Conservation (phyloP, 2,888 invertebrate genomes). For the Eupithecia subumbrata region DNA sequence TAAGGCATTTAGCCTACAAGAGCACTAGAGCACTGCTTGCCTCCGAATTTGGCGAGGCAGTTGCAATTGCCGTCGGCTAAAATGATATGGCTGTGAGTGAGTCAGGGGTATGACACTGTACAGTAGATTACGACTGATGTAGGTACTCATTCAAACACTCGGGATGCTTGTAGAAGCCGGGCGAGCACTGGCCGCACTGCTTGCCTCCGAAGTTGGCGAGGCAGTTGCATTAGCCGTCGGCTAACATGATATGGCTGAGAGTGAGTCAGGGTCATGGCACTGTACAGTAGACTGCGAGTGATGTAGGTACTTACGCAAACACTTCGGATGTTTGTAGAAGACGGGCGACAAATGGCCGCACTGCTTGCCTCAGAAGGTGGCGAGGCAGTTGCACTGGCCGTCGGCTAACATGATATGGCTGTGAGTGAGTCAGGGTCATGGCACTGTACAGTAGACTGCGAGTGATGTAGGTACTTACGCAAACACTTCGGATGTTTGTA, state of each 20-base stretch:
- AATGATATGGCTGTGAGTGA: background rate
- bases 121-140: background rate
- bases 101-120: background rate
- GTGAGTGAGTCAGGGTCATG: background rate
- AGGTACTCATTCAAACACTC: slow-evolving; percentile 89
- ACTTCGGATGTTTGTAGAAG: slow-evolving; percentile 95
- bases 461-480: slow-evolving; percentile 80
- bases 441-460: background rate
- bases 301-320: slow-evolving; percentile 85
- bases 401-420: background rate
- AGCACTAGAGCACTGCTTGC: slow-evolving; percentile 87
- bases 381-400: too few species aligned
- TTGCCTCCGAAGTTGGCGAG: too few species aligned
- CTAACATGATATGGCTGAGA: background rate
- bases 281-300: background rate
- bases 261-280: background rate
- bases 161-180: slow-evolving; percentile 96
- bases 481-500: slow-evolving; percentile 95
- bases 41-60: too few species aligned
- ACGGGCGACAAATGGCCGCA: slow-evolving; percentile 98
- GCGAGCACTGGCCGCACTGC: slow-evolving; percentile 94
- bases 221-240: too few species aligned
- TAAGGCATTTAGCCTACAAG: too few species aligned
- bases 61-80: too few species aligned
- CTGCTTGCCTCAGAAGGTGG: slow-evolving; percentile 82